Base-by-base conservation (phyloP, 2,888 invertebrate species). In the Tribolium freemani region DNA sequence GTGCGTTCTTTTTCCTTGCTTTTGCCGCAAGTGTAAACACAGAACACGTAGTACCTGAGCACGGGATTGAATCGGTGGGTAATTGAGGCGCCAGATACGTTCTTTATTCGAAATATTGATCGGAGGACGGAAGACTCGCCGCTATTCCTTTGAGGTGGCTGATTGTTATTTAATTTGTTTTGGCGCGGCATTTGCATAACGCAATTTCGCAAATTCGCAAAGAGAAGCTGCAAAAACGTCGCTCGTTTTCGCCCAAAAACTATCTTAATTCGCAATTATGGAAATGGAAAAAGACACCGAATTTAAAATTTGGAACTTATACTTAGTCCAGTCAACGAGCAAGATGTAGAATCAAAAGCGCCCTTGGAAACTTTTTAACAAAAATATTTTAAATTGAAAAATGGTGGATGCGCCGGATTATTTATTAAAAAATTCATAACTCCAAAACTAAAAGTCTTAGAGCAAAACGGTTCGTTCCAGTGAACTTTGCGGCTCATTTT, bases 141-240 rank as follows among this genome's bases (percentile, higher is more conserved):
- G 26, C 21, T 69, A 69, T 46, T 71, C 58, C 66, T 71, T 67
- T 67, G 61, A 67, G 61, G 30, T 45, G 56, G 69, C 46, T 67
- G 67, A 71, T 71, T 71, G 71, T 71, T 71, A 71, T 71, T 71
- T 67, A 71, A 71, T 71, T 71, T 71, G 67, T 71, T 71, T 63
- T 67, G 67, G 60, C 60, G 60, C 56, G 13, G 46, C 16, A 67
- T 71, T 71, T 67, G 54, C 71, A 71, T 67, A 71, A 71, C 30
- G 51, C 30, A 63, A 63, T 63, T 63, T 50, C 9, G 38, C 51
- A 51, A 63, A 63, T 63, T 63, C 30, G 30, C 51, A 31, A 51
- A 31, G 51, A 51, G 51, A 63, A 38, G 63, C 63, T 9, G 38
- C 38, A 26, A 63, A 63, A 63, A 63, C 13, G 51, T 51, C 50